Evolutionary conservation across 2,113 vertebrate genomes (phyloP).

Genomic region (Beaufortia kweichowensis): DNA sequence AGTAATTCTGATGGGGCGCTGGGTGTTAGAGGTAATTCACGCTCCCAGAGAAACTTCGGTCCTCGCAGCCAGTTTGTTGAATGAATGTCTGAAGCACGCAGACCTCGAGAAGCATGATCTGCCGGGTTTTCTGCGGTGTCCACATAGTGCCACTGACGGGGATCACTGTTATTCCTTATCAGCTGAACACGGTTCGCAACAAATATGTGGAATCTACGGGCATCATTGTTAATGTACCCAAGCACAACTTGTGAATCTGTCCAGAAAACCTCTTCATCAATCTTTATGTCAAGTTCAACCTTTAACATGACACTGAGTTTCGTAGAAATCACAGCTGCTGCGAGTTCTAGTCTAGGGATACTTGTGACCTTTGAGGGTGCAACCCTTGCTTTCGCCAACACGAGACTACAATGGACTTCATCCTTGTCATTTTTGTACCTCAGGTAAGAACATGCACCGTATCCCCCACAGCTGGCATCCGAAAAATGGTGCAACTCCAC

Average conservation of each 20-base stretch:
- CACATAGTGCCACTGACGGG: constrained; percentile 36
- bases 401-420: constrained; percentile 29
- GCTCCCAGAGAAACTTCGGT: constrained; percentile 39
- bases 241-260: constrained; percentile 44
- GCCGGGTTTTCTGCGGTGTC: constrained; percentile 42
- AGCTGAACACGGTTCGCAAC: constrained; percentile 40
- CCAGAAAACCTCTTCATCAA: constrained; percentile 16
- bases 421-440: constrained; percentile 34
- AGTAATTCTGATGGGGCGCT: neutral
- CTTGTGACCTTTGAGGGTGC: constrained; percentile 1
- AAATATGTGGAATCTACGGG: constrained; percentile 46
- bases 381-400: neutral
- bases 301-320: neutral
- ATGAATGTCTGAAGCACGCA: constrained; percentile 9
- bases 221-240: constrained; percentile 39
- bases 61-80: constrained; percentile 37
- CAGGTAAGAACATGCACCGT: constrained; percentile 37
- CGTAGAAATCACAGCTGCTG: constrained; percentile 3
- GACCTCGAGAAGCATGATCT: constrained; percentile 16
- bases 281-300: neutral
- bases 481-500: constrained; percentile 43
- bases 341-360: constrained; percentile 4
- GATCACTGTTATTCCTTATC: constrained; percentile 23
- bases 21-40: neutral
- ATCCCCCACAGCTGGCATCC: constrained; percentile 31